These are phyloP conservation scores for Gymnopithys bicolor DNA, from an alignment of 2,797 vertebrate genomes.

Conservation along the genomic window DNA sequence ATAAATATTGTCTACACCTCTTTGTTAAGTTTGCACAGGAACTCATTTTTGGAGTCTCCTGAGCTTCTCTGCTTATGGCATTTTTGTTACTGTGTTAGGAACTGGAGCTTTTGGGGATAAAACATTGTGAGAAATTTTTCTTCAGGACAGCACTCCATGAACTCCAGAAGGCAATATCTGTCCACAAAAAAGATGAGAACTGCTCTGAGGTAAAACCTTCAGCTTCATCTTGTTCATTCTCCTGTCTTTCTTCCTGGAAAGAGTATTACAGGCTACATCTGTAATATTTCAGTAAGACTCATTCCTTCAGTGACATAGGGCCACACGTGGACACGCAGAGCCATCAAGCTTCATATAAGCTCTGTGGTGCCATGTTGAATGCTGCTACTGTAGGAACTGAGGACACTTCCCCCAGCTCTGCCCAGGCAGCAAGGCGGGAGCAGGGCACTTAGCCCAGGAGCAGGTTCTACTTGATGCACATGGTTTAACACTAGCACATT, in stretches of 20 bases:
- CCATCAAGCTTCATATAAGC: not conserved
- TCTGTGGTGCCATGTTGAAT: not conserved
- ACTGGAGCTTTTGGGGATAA: not conserved
- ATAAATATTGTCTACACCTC: not conserved
- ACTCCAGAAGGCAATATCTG: not conserved
- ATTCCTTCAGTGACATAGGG: not conserved
- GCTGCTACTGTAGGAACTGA: not conserved
- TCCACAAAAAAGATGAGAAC: not conserved
- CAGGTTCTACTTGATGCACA: not conserved
- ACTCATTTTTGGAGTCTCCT: not conserved
- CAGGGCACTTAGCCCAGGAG: not conserved
- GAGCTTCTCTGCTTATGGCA: rapidly evolving
- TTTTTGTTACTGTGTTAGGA: not conserved
- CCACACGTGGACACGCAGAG: not conserved
- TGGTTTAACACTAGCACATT: not conserved
- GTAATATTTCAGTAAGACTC: not conserved
- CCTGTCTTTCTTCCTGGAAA: not conserved
- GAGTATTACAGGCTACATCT: not conserved
- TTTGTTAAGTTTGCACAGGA: not conserved
- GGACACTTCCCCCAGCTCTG: not conserved
- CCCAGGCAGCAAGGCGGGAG: not conserved
- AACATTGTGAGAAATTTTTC: not conserved
- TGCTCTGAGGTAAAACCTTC: not conserved
- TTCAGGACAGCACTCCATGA: not conserved
- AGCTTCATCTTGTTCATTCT: not conserved